Conservation (phyloP, 2,113 vertebrate genomes). For the Pionites leucogaster region DNA sequence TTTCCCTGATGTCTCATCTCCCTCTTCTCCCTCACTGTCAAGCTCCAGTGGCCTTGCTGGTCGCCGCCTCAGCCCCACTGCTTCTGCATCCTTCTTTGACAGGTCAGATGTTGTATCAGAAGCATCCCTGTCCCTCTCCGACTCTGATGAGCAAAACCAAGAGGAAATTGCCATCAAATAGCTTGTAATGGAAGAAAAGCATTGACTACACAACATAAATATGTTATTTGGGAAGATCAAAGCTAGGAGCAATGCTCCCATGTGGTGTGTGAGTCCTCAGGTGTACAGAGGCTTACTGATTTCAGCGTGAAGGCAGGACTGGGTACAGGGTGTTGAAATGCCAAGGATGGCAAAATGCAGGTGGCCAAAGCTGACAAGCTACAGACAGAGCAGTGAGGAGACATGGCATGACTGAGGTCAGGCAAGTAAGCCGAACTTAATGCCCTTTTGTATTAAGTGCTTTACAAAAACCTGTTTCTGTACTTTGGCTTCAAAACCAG, state of each 20-base stretch:
- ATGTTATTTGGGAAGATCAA: neutral
- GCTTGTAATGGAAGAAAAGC: neutral
- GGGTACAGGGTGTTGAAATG: neutral
- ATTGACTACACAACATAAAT: neutral
- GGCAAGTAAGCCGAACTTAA: neutral
- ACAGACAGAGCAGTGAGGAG: neutral
- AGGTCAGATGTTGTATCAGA: slow-evolving; percentile 79
- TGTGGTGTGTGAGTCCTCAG: neutral
- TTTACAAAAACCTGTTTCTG: neutral
- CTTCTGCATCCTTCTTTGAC: slow-evolving; percentile 84
- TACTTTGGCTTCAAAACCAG: neutral
- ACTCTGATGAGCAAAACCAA: slow-evolving; percentile 64
- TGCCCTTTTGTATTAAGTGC: neutral
- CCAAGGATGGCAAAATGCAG: neutral
- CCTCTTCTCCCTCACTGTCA: slow-evolving; percentile 96
- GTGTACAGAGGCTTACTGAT: neutral
- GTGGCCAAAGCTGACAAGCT: neutral
- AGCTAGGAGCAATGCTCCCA: neutral
- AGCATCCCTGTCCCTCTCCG: slow-evolving; percentile 73
- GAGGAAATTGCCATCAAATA: neutral
- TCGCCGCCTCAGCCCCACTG: slow-evolving; percentile 76
- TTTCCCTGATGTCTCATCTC: slow-evolving; percentile 86
- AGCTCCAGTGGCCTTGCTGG: slow-evolving; percentile 87
- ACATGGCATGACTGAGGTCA: neutral
- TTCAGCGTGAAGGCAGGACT: neutral